Evolutionary conservation across 1,140 invertebrate species (phyloP).

Genomic region (Thaumetopoea pityocampa): DNA sequence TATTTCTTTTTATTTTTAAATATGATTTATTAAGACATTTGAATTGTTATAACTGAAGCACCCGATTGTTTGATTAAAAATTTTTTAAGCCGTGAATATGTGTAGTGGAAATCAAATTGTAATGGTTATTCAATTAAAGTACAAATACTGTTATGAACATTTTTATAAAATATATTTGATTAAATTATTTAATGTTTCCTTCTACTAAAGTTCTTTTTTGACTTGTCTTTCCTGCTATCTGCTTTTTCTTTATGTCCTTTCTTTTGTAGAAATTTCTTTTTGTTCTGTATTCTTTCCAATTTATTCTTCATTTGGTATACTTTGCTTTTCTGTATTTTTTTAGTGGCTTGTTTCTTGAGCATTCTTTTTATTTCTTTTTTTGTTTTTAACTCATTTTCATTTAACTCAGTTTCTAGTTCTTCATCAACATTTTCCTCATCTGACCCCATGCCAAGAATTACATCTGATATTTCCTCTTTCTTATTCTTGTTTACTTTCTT

Average conservation of each 20-base stretch:
- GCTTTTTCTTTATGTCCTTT: slow-evolving; percentile 50
- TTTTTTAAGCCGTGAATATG: too few species aligned
- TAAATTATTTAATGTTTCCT: slow-evolving; percentile 49
- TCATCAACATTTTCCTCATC: slow-evolving; percentile 65
- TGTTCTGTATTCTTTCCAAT: slow-evolving; percentile 79
- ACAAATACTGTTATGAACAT: too few species aligned
- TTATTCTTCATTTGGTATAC: slow-evolving; percentile 83
- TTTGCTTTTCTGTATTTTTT: slow-evolving; percentile 84
- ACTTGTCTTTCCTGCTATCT: slow-evolving; percentile 58
- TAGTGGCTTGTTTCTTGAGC: slow-evolving; percentile 81
- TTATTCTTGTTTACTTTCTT: slow-evolving; percentile 19
- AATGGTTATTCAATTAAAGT: too few species aligned
- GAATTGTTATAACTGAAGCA: too few species aligned
- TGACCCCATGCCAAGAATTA: slow-evolving; percentile 63
- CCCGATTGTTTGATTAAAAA: too few species aligned
- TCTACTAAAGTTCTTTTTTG: slow-evolving; percentile 55
- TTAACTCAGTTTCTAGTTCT: slow-evolving; percentile 50
- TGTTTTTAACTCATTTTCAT: slow-evolving; percentile 71
- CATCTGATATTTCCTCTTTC: slow-evolving; percentile 26
- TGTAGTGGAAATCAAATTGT: too few species aligned
- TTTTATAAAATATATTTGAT: slow-evolving; percentile 5
- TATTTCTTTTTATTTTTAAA: too few species aligned
- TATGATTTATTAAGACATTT: too few species aligned
- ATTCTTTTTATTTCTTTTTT: slow-evolving; percentile 81
- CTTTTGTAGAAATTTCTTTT: slow-evolving; percentile 75